phyloP scores from a whole-genome alignment of 37 sponge, comb jelly and placozoan genomes.

The Eunapius fragilis region DNA sequence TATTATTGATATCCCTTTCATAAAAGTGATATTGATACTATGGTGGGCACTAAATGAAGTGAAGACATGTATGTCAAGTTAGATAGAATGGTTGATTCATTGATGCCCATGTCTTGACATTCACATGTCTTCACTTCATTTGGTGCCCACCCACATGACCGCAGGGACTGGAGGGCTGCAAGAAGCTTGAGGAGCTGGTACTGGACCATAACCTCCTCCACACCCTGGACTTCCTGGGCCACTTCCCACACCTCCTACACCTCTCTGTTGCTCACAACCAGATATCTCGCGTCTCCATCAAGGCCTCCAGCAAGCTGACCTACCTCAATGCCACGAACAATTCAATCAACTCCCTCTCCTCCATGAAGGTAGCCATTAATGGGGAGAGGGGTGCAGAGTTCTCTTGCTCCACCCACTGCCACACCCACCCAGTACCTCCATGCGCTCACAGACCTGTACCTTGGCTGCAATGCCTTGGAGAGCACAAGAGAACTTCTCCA shows the following conservation, averaged over 20 bases:
- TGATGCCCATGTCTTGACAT: too few species aligned
- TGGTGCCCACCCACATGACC: neutral
- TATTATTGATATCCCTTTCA: too few species aligned
- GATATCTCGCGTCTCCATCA: neutral
- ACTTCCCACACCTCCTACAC: neutral
- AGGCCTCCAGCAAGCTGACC: neutral
- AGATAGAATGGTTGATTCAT: too few species aligned
- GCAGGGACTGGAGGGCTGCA: constrained; percentile 57
- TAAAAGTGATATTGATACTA: too few species aligned
- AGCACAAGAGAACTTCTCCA: constrained; percentile 60
- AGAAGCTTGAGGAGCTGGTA: constrained; percentile 80
- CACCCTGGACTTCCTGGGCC: constrained; percentile 16
- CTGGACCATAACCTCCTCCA: constrained; percentile 73
- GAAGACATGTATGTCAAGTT: too few species aligned
- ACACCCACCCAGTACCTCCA: constrained; percentile 16
- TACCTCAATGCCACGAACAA: constrained; percentile 58
- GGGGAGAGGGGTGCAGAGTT: too few species aligned
- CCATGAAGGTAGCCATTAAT: constrained; percentile 63
- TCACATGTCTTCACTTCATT: too few species aligned
- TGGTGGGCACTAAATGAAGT: too few species aligned
- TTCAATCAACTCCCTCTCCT: neutral
- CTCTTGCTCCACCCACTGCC: neutral
- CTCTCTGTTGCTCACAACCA: neutral
- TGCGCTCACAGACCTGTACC: constrained; percentile 73
- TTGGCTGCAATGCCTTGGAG: constrained; percentile 51